Conservation (phyloP, 2,888 invertebrate genomes). For the Colletes collaris region DNA sequence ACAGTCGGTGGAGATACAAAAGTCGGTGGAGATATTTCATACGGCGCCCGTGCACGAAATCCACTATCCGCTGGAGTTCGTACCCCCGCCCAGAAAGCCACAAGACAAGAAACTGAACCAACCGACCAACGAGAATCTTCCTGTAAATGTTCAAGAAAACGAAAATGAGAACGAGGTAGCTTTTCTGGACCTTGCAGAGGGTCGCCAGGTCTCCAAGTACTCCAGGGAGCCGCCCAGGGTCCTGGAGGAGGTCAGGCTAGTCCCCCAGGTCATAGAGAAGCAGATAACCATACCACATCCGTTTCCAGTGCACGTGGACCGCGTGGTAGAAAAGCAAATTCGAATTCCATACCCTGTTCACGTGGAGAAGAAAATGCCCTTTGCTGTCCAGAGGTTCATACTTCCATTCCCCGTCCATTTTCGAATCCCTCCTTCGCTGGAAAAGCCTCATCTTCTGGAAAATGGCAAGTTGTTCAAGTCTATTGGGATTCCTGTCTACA, state of each 20-base stretch:
- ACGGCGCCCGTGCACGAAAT: slow-evolving; percentile 79
- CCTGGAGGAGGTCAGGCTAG: slow-evolving; percentile 84
- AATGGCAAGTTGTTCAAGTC: slow-evolving; percentile 24
- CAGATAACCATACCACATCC: slow-evolving; percentile 85
- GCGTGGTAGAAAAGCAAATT: slow-evolving; percentile 85
- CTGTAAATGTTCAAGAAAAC: slow-evolving; percentile 31
- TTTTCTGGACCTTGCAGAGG: slow-evolving; percentile 1
- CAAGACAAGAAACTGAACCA: slow-evolving; percentile 46
- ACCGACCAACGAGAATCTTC: slow-evolving; percentile 29
- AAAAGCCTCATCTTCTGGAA: slow-evolving; percentile 68
- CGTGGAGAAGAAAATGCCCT: slow-evolving; percentile 84
- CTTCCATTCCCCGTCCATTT: slow-evolving; percentile 81
- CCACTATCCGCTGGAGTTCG: slow-evolving; percentile 75
- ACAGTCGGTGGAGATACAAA: slow-evolving; percentile 77
- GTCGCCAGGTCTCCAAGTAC: neutral
- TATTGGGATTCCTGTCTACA: slow-evolving; percentile 3
- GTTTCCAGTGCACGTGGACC: slow-evolving; percentile 84
- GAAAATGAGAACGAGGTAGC: slow-evolving; percentile 40
- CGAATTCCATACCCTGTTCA: slow-evolving; percentile 77
- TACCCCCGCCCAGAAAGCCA: slow-evolving; percentile 45
- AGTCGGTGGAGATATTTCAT: slow-evolving; percentile 79
- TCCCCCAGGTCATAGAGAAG: slow-evolving; percentile 83
- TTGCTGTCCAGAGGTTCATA: slow-evolving; percentile 84
- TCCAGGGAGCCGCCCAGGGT: slow-evolving; percentile 5
- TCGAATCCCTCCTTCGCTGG: slow-evolving; percentile 82